These are phyloP conservation scores for Apodemia mormo DNA, from an alignment of 2,888 invertebrate genomes.

Conservation along the genomic window DNA sequence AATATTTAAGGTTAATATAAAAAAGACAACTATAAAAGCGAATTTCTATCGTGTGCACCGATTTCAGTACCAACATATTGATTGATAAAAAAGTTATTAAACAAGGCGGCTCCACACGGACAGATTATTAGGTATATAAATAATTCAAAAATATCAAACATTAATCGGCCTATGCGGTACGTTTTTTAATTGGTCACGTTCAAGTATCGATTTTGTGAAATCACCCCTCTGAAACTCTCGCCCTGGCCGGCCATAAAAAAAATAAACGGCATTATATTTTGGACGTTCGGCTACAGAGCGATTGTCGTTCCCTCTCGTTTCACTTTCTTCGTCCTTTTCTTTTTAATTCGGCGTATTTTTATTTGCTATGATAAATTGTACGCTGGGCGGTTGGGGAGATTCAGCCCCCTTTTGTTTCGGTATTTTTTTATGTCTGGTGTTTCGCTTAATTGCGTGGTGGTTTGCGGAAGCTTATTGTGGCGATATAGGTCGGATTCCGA, in stretches of 20 bases:
- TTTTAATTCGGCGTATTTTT: conserved; percentile 80
- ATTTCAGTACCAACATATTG: conserved; percentile 20
- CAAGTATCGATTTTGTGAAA: conserved; percentile 55
- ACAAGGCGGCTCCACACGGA: conserved; percentile 21
- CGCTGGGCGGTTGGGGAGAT: conserved; percentile 58
- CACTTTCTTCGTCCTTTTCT: conserved; percentile 74
- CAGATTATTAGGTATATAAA: conserved; percentile 39
- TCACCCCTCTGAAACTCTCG: conserved; percentile 49
- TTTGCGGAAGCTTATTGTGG: conserved; percentile 72
- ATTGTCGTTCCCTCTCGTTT: conserved; percentile 65
- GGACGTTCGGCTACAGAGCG: conserved; percentile 58
- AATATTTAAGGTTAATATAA: no score
- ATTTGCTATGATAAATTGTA: conserved; percentile 82
- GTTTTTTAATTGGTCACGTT: conserved; percentile 53
- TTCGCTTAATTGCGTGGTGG: conserved; percentile 76
- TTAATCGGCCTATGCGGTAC: conserved; percentile 44
- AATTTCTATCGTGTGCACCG: not conserved
- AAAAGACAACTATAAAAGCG: no score
- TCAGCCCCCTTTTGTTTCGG: conserved; percentile 75
- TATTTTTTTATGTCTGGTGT: conserved; percentile 80
- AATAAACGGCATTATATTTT: conserved; percentile 66
- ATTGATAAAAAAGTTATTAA: conserved; percentile 32
- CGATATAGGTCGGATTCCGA: conserved; percentile 70
- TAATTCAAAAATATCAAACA: conserved; percentile 49
- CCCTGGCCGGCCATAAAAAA: conserved; percentile 56